Evolutionary conservation across 1,140 invertebrate species (phyloP), one percentile per base, ranked within the genome.

Genomic region (Grapholita molesta): DNA sequence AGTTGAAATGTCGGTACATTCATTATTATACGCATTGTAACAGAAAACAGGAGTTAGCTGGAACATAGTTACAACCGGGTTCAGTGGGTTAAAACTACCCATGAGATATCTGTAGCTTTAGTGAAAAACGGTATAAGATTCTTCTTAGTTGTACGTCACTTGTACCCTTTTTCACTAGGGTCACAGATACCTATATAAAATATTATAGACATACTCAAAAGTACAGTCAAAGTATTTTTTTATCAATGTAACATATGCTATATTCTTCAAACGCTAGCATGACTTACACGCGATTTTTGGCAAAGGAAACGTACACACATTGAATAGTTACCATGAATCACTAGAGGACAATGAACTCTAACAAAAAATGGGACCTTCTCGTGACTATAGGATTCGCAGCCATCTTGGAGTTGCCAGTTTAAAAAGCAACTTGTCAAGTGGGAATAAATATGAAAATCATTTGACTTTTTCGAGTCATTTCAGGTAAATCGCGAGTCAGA

Each of bases 311-410:
- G 18, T 48, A 48, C 42, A 48, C 42, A 48, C 55, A 61, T 28
- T 25, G 53, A 57, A 57, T 15, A 61, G 55, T 61, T 15, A 28
- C 28, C 55, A 30, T 61, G 55, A 61, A 61, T 61, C 55, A 57
- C 35, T 15, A 5, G 53, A n/a, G 55, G 55, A 30, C 55, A 61
- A 61, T 61, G 55, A 57, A 25, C 55, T 30, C 55, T 15, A 30
- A 25, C 55, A 61, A 61, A 61, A 61, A 61, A 28, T 61, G 55
- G 55, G 55, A 61, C 55, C 55, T 57, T 12, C 15, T 61, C 25
- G 55, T 61, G 25, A 28, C 55, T 61, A 28, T n/a, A 6, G 55
- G 25, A 15, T 61, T 9, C 55, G n/a, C 55, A 61, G 7, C 24
- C 55, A 30, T 25, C 23, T n/a, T 18, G n/a, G 15, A 5, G 28